Percentiles rank a stretch among this genome's conserved stretches.
These are phyloP conservation scores for Drosophila prosaltans DNA, from an alignment of 1,140 invertebrate genomes.

Conservation along the genomic window DNA sequence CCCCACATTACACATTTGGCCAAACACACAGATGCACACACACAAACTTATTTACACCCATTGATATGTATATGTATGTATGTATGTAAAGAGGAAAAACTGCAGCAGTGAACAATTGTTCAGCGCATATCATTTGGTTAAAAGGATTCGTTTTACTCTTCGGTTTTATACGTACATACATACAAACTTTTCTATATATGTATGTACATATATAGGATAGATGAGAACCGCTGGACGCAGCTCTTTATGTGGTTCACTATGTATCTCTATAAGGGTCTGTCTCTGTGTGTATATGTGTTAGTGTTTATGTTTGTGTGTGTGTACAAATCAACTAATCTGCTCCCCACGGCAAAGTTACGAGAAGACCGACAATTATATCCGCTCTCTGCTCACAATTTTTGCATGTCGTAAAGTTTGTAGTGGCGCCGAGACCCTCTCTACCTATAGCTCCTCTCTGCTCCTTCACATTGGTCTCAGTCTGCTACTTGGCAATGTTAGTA, in stretches of 20 bases:
- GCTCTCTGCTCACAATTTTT: slow-evolving; percentile 80
- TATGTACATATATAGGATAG: neutral
- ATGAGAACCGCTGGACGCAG: slow-evolving; percentile 14
- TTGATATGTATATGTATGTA: neutral
- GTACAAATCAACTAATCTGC: slow-evolving; percentile 80
- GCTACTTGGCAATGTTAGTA: slow-evolving; percentile 11
- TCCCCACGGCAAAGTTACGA: slow-evolving; percentile 80
- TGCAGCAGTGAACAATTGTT: slow-evolving; percentile 75
- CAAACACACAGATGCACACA: slow-evolving; percentile 42
- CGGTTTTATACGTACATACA: slow-evolving; percentile 28
- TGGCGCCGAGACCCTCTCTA: slow-evolving; percentile 58
- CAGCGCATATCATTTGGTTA: slow-evolving; percentile 79
- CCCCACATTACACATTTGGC: slow-evolving; percentile 71
- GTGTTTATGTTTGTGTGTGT: slow-evolving; percentile 34
- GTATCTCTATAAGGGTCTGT: neutral
- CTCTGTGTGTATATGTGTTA: slow-evolving; percentile 11
- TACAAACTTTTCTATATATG: neutral
- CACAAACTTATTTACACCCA: slow-evolving; percentile 20
- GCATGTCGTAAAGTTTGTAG: slow-evolving; percentile 81
- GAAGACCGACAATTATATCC: slow-evolving; percentile 81
- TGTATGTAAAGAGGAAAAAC: slow-evolving; percentile 20
- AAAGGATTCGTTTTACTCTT: slow-evolving; percentile 78
- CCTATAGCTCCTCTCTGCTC: neutral
- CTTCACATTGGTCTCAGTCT: slow-evolving; percentile 9
- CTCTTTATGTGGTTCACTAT: slow-evolving; percentile 14